Conservation (phyloP, 2,113 vertebrate genomes). For the Onychostoma macrolepis region DNA sequence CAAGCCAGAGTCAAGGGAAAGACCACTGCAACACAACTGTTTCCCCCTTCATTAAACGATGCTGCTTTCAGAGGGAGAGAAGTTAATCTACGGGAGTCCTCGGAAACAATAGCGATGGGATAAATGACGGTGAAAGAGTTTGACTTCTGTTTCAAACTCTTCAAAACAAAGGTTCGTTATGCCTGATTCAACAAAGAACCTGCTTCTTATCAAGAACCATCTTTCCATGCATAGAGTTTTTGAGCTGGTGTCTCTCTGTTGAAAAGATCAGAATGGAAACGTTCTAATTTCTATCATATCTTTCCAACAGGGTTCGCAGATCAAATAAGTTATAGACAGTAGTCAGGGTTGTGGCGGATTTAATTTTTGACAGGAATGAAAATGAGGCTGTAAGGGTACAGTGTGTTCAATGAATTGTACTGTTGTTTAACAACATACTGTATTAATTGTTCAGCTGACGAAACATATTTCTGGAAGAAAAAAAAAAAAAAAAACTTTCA, state of each 20-base stretch:
- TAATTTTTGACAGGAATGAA: background rate
- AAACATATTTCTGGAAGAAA: background rate
- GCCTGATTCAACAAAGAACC: background rate
- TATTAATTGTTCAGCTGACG: background rate
- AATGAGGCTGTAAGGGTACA: background rate
- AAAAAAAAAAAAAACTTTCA: background rate
- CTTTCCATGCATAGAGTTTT: background rate
- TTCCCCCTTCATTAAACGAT: constrained; percentile 36
- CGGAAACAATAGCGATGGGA: background rate
- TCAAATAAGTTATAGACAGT: background rate
- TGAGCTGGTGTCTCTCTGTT: background rate
- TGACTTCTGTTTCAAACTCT: background rate
- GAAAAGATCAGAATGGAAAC: background rate
- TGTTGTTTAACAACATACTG: background rate
- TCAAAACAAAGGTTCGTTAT: background rate
- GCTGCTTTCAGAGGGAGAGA: background rate
- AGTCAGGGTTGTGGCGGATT: background rate
- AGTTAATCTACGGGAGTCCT: background rate
- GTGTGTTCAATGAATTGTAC: background rate
- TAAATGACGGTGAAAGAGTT: background rate
- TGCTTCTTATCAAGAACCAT: background rate
- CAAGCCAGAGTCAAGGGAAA: constrained; percentile 60
- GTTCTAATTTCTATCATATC: too few species aligned
- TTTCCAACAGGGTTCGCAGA: background rate
- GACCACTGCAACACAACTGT: constrained; percentile 8